Evolutionary conservation across 2,113 vertebrate genomes (phyloP).

Genomic region (Rhegmatorhina hoffmannsi): DNA sequence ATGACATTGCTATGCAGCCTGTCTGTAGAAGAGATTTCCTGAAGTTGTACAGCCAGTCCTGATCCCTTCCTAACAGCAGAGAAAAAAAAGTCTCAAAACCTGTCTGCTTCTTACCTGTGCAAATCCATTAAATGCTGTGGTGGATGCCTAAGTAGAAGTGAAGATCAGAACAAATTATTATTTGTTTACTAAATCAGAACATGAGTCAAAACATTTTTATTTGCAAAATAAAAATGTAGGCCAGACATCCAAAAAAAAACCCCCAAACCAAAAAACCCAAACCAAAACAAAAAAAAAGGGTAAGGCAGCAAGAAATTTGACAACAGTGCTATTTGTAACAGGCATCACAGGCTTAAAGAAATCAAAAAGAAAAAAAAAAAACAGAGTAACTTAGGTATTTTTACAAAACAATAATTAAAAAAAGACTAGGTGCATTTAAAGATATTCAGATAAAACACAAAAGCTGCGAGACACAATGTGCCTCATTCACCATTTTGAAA

Average conservation of each 20-base stretch:
- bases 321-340: slow-evolving; percentile 11
- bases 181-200: not conserved
- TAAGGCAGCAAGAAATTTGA: slow-evolving; percentile 13
- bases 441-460: not conserved
- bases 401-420: not conserved
- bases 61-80: not conserved
- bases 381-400: not conserved
- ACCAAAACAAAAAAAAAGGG: not conserved
- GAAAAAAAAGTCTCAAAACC: not conserved
- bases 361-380: not conserved
- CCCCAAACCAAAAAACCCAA: no score
- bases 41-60: not conserved
- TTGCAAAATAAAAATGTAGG: slow-evolving; percentile 52
- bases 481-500: slow-evolving; percentile 21
- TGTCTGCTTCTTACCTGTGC: slow-evolving; percentile 80
- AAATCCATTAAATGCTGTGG: slow-evolving; percentile 86
- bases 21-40: not conserved
- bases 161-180: slow-evolving; percentile 56
- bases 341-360: slow-evolving; percentile 67
- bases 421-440: not conserved
- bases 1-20: not conserved
- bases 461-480: not conserved
- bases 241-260: not conserved
- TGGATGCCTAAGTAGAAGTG: slow-evolving; percentile 79
- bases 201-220: slow-evolving; percentile 33